Evolutionary conservation across 2,113 vertebrate species (phyloP).

Genomic region (Neolamprologus tretocephalus): DNA sequence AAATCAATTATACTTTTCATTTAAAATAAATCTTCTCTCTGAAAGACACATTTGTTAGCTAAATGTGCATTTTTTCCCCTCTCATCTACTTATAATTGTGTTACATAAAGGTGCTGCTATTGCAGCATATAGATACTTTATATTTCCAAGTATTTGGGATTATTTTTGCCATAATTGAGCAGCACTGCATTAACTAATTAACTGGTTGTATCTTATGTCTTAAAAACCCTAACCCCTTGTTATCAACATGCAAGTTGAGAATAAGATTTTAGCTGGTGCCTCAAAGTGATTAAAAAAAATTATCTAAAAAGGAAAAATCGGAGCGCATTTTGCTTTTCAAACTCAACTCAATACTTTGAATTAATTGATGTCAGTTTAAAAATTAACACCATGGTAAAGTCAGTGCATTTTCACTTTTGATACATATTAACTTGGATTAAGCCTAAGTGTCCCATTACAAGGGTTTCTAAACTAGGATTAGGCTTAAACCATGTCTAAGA

Average conservation of each 20-base stretch:
- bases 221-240: background rate
- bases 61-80: background rate
- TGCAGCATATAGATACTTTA: background rate
- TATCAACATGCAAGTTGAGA: fast-evolving
- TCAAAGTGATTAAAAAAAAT: background rate
- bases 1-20: background rate
- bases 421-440: background rate
- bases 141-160: background rate
- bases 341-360: background rate
- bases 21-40: background rate
- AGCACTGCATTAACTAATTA: background rate
- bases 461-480: background rate
- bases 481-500: background rate
- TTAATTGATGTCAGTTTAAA: background rate
- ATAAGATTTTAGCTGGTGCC: background rate
- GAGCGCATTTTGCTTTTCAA: background rate
- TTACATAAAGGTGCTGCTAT: background rate
- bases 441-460: background rate
- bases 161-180: background rate
- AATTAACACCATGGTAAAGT: background rate
- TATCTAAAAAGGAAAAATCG: fast-evolving
- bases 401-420: fast-evolving
- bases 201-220: background rate
- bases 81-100: background rate
- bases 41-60: background rate